Conservation (phyloP, 2,113 vertebrate genomes). For the Sprattus sprattus region DNA sequence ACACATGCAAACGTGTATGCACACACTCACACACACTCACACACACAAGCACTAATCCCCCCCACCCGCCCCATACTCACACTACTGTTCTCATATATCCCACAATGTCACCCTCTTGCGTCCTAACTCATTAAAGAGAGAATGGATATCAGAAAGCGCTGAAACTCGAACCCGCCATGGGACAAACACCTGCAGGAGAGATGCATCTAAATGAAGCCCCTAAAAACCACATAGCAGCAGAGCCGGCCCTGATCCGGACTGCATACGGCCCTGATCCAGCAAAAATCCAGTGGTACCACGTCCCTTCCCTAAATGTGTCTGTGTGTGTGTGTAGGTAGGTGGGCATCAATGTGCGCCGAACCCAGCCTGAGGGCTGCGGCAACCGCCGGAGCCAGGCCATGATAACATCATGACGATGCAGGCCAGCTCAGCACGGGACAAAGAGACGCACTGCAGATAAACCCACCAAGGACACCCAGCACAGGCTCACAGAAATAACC, state of each 20-base stretch:
- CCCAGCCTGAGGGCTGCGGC: background rate
- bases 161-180: slow-evolving; percentile 61
- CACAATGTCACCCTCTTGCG: slow-evolving; percentile 69
- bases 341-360: background rate
- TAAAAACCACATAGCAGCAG: background rate
- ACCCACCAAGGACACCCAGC: too few species aligned
- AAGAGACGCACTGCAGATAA: too few species aligned
- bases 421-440: background rate
- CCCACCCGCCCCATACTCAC: background rate
- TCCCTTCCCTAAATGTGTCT: background rate
- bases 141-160: slow-evolving; percentile 67
- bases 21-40: slow-evolving; percentile 41
- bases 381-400: background rate
- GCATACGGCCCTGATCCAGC: background rate
- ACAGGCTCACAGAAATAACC: background rate
- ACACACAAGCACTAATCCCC: slow-evolving; percentile 15
- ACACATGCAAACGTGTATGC: background rate
- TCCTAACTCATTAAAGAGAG: slow-evolving; percentile 63
- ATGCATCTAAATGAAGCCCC: background rate
- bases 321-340: background rate
- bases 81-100: slow-evolving; percentile 60
- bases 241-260: background rate
- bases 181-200: slow-evolving; percentile 44
- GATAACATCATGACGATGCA: slow-evolving; percentile 9
- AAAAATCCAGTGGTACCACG: background rate